phyloP scores from a whole-genome alignment of 2,797 vertebrate species.

The Cephalopachus bancanus region DNA sequence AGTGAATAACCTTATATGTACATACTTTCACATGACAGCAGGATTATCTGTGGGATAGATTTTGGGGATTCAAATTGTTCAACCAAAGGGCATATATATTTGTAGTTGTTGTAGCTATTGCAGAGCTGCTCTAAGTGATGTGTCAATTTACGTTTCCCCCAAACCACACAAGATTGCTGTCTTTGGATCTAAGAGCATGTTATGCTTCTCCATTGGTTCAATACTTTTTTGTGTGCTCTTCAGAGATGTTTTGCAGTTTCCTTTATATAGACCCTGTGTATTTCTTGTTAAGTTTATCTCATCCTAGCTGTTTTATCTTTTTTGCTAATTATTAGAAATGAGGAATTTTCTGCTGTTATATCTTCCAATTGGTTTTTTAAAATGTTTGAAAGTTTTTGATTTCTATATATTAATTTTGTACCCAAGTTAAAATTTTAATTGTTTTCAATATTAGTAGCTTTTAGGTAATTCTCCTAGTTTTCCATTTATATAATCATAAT shows the following conservation, averaged over 20 bases:
- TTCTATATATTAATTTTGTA: neutral
- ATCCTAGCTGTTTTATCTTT: neutral
- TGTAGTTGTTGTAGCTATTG: neutral
- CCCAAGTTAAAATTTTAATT: neutral
- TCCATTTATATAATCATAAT: neutral
- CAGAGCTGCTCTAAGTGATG: neutral
- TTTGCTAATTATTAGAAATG: neutral
- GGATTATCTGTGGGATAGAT: neutral
- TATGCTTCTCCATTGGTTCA: neutral
- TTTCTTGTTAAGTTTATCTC: neutral
- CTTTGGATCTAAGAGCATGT: neutral
- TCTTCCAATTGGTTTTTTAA: neutral
- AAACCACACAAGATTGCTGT: neutral
- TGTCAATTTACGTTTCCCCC: neutral
- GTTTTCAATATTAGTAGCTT: neutral
- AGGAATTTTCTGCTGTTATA: neutral
- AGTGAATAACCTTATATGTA: neutral
- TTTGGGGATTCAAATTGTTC: neutral
- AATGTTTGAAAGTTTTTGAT: neutral
- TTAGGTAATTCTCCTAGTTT: neutral
- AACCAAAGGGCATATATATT: neutral
- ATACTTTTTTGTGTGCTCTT: neutral
- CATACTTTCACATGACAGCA: neutral
- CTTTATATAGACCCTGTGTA: neutral
- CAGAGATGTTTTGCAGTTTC: neutral